These are phyloP conservation scores for Morpho deidamia DNA, from an alignment of 2,888 invertebrate species.

Conservation along the genomic window DNA sequence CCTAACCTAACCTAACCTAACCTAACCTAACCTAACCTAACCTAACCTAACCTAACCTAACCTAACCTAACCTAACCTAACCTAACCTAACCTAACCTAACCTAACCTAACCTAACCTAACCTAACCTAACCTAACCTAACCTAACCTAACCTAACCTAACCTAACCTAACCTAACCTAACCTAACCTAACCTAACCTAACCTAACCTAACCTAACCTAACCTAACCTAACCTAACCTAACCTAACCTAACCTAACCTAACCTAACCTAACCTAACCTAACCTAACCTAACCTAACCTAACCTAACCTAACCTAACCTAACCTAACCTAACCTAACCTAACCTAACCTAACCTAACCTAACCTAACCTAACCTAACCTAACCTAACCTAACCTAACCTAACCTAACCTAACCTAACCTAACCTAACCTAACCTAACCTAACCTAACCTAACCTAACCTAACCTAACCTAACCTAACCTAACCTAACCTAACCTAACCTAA, in stretches of 20 bases:
- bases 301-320: slow-evolving; percentile 9
- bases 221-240: slow-evolving; percentile 26
- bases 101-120: slow-evolving; percentile 24
- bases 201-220: slow-evolving; percentile 23
- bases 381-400: slow-evolving; percentile 6
- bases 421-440: slow-evolving; percentile 1
- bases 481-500: slow-evolving; percentile 16
- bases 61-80: slow-evolving; percentile 22
- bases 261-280: slow-evolving; percentile 16
- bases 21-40: slow-evolving; percentile 22
- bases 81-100: slow-evolving; percentile 25
- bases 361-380: slow-evolving; percentile 2
- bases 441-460: slow-evolving; percentile 1
- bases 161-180: slow-evolving; percentile 18
- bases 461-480: slow-evolving; percentile 17
- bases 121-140: slow-evolving; percentile 22
- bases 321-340: slow-evolving; percentile 4
- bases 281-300: slow-evolving; percentile 16
- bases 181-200: slow-evolving; percentile 17
- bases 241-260: slow-evolving; percentile 19
- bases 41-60: slow-evolving; percentile 24
- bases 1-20: slow-evolving; percentile 21
- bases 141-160: slow-evolving; percentile 22
- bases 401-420: slow-evolving; percentile 4
- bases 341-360: neutral